Evolutionary conservation across 2,797 vertebrate genomes (phyloP).

Genomic region (Ctenopoma kingsleyae): DNA sequence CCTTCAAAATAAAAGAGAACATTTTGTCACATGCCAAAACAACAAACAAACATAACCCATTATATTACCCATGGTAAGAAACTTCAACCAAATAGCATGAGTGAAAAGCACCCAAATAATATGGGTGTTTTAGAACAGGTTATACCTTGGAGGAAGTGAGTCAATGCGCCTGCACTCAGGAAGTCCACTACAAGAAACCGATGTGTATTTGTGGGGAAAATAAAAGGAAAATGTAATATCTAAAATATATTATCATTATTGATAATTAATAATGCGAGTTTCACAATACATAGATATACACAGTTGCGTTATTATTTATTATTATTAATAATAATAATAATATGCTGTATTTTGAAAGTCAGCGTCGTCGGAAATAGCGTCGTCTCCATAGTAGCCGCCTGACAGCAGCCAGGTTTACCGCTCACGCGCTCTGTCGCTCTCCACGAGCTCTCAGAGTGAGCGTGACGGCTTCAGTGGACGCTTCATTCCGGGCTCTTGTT

Average conservation of each 20-base stretch:
- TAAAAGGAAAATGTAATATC: not conserved
- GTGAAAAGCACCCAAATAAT: not conserved
- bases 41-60: no score
- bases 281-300: no score
- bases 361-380: not conserved
- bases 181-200: no score
- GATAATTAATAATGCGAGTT: no score
- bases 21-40: no score
- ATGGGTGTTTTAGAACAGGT: not conserved
- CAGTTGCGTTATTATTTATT: not conserved
- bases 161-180: no score
- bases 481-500: not conserved
- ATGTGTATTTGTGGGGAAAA: not conserved
- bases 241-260: no score
- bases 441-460: no score
- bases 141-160: not conserved
- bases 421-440: not conserved
- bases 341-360: slow-evolving; percentile 32
- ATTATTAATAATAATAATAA: not conserved
- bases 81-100: no score
- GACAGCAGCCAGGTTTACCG: not conserved
- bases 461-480: not conserved
- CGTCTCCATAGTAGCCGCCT: accelerated
- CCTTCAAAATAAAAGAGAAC: slow-evolving; percentile 43
- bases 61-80: no score